Evolutionary conservation across 2,888 invertebrate species (phyloP).

Genomic region (Papilio demoleus): DNA sequence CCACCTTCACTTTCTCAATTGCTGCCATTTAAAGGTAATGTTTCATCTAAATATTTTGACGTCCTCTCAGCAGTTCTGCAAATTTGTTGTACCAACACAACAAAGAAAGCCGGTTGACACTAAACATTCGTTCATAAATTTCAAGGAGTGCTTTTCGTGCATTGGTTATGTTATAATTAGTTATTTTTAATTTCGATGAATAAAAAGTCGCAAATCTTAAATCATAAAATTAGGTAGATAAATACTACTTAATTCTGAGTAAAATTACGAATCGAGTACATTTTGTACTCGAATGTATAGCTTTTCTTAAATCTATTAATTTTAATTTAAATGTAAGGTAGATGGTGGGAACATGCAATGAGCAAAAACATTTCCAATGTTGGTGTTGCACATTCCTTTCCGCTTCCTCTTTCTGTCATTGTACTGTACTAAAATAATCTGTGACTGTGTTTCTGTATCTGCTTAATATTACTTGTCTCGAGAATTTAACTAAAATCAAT

Average conservation of each 20-base stretch:
- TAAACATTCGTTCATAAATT: constrained; percentile 1
- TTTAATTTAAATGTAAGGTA: not conserved
- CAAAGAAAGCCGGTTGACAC: not conserved
- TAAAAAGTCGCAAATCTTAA: not conserved
- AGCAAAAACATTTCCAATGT: not conserved
- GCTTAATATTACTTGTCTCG: constrained; percentile 41
- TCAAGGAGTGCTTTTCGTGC: too few relatives aligned
- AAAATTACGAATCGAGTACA: not conserved
- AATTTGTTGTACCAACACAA: constrained; percentile 42
- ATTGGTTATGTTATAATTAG: too few relatives aligned
- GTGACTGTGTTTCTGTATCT: constrained; percentile 28
- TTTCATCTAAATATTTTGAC: constrained; percentile 47
- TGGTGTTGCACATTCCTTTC: not conserved
- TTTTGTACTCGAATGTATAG: not conserved
- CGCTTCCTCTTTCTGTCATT: not conserved
- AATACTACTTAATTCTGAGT: not conserved
- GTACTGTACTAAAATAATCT: constrained; percentile 14
- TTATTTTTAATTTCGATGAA: not conserved
- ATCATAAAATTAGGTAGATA: not conserved
- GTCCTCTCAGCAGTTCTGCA: constrained; percentile 30
- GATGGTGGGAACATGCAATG: not conserved
- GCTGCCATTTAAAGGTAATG: constrained; percentile 86
- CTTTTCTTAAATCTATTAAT: not conserved
- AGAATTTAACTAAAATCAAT: constrained; percentile 71
- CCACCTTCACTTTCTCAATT: constrained; percentile 94